phyloP scores from a whole-genome alignment of 1,140 invertebrate genomes.

The Helicorthomorpha holstii region DNA sequence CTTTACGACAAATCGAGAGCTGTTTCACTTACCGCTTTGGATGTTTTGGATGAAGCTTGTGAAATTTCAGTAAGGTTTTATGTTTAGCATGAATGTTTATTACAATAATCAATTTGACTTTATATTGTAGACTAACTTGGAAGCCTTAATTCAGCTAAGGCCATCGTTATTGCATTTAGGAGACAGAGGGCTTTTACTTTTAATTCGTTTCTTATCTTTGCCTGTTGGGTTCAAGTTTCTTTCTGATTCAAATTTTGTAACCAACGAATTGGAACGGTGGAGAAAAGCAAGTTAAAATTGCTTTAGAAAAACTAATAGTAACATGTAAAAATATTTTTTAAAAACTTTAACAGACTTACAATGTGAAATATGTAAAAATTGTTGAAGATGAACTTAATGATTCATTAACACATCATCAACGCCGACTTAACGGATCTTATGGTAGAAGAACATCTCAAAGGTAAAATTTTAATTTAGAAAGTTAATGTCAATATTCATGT shows the following conservation, averaged over 20 bases:
- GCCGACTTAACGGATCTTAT: conserved; percentile 60
- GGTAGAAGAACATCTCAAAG: conserved; percentile 35
- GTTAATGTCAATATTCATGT: neutral
- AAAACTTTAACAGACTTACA: conserved; percentile 19
- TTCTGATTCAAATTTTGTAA: conserved; percentile 45
- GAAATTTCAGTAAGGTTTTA: conserved; percentile 16
- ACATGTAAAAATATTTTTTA: neutral
- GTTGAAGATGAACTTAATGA: conserved; percentile 77
- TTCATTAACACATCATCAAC: conserved; percentile 62
- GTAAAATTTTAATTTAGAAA: conserved; percentile 7
- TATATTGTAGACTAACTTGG: conserved; percentile 44
- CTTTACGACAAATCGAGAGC: conserved; percentile 56
- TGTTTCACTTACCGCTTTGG: conserved; percentile 57
- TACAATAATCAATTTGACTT: neutral
- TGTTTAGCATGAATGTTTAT: conserved; percentile 1
- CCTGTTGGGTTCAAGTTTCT: conserved; percentile 48
- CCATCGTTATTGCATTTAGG: conserved; percentile 59
- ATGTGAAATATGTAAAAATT: conserved; percentile 54
- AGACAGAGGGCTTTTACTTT: conserved; percentile 62
- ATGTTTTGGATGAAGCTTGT: conserved; percentile 79
- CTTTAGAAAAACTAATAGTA: neutral
- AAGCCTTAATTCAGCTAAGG: conserved; percentile 52
- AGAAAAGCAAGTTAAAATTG: conserved; percentile 35
- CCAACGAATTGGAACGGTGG: conserved; percentile 59
- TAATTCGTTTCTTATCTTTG: conserved; percentile 63